Conservation (phyloP, 2,113 vertebrate species). For the Acanthochromis polyacanthus region DNA sequence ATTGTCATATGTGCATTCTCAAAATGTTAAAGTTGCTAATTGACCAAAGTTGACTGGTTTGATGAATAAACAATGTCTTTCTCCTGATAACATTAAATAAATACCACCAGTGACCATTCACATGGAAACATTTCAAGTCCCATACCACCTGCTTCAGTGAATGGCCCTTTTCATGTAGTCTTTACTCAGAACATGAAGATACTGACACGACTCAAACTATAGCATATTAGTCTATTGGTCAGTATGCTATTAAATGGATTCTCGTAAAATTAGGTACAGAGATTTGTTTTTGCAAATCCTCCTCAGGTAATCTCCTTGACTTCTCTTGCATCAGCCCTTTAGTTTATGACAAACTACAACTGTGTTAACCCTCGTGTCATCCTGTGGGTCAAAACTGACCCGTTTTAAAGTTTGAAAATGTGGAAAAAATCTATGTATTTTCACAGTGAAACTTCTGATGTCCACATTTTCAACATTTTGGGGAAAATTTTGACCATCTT, state of each 20-base stretch:
- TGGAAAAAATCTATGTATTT: no score
- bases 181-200: no score
- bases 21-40: conserved; percentile 87
- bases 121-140: conserved; percentile 26
- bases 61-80: conserved; percentile 87
- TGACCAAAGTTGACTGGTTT: conserved; percentile 90
- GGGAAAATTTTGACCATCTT: no score
- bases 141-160: conserved; percentile 1
- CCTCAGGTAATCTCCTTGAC: conserved; percentile 19
- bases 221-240: neutral
- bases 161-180: neutral
- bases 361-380: no score
- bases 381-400: no score
- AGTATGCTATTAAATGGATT: neutral
- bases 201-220: no score
- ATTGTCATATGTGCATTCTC: conserved; percentile 85
- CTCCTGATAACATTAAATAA: conserved; percentile 86
- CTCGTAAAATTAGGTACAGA: neutral
- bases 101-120: conserved; percentile 72
- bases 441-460: no score
- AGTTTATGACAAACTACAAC: no score
- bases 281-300: neutral
- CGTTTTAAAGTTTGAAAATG: no score
- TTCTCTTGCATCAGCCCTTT: neutral
- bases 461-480: no score